A percentile compares a stretch with the other conserved stretches of the same genome.
These are phyloP conservation scores for Heliothis virescens DNA, from an alignment of 1,140 invertebrate species.

Conservation along the genomic window DNA sequence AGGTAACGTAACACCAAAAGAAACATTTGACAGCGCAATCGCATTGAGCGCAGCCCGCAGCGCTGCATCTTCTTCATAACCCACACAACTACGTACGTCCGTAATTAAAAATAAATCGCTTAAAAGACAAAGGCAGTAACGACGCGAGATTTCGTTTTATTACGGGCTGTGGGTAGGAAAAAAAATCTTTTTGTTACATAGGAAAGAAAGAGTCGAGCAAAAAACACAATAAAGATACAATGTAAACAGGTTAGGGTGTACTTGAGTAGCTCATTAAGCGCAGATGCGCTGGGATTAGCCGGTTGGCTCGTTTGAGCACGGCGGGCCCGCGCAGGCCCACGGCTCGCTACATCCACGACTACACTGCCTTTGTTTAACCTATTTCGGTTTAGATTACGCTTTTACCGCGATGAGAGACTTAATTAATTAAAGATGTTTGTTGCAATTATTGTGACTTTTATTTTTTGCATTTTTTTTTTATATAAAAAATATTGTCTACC, in stretches of 20 bases:
- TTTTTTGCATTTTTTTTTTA: slow-evolving; percentile 2
- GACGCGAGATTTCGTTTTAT: slow-evolving; percentile 81
- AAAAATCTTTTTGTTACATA: slow-evolving; percentile 80
- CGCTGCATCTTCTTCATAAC: slow-evolving; percentile 38
- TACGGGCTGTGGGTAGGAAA: slow-evolving; percentile 65
- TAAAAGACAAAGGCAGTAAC: slow-evolving; percentile 79
- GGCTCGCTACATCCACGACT: slow-evolving; percentile 68
- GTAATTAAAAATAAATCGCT: slow-evolving; percentile 84
- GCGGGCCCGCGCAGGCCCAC: slow-evolving; percentile 58
- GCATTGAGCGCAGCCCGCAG: slow-evolving; percentile 11
- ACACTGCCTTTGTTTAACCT: slow-evolving; percentile 82
- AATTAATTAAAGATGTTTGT: slow-evolving; percentile 75
- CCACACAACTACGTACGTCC: slow-evolving; percentile 35
- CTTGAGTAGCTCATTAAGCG: slow-evolving; percentile 85
- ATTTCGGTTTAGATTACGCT: slow-evolving; percentile 83
- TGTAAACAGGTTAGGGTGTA: slow-evolving; percentile 85
- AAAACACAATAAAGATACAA: slow-evolving; percentile 86
- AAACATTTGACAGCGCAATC: neutral
- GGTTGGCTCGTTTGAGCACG: slow-evolving; percentile 70
- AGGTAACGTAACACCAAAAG: neutral
- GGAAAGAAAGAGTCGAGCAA: slow-evolving; percentile 80
- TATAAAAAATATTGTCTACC: neutral
- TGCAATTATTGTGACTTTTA: slow-evolving; percentile 37
- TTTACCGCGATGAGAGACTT: slow-evolving; percentile 76
- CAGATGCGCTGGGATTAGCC: slow-evolving; percentile 81